phyloP scores from a whole-genome alignment of 2,888 invertebrate species.

The Marronus borbonicus region DNA sequence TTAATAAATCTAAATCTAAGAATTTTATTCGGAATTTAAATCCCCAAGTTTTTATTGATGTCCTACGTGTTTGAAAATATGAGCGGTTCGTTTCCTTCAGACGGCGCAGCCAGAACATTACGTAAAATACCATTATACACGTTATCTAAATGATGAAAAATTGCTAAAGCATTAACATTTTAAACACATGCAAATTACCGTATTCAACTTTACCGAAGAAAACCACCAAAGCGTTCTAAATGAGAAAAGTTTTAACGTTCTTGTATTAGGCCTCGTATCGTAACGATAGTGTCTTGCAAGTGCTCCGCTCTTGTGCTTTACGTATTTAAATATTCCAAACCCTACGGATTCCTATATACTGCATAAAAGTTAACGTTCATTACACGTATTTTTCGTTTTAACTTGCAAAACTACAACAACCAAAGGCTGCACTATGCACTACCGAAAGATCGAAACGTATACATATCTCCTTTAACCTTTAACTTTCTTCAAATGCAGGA shows the following conservation, averaged over 20 bases:
- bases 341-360: neutral
- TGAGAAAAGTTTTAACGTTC: constrained; percentile 21
- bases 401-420: too few relatives aligned
- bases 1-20: too few relatives aligned
- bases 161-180: constrained; percentile 1
- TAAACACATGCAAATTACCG: constrained; percentile 22
- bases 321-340: constrained; percentile 6
- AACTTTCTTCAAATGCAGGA: too few relatives aligned
- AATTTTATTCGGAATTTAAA: too few relatives aligned
- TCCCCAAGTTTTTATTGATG: too few relatives aligned
- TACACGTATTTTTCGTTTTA: neutral
- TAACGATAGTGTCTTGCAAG: constrained; percentile 23
- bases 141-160: constrained; percentile 12
- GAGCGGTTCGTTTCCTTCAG: too few relatives aligned
- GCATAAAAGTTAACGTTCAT: neutral
- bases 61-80: too few relatives aligned
- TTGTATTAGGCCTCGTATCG: constrained; percentile 7
- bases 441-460: too few relatives aligned
- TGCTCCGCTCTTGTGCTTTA: neutral
- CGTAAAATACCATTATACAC: neutral
- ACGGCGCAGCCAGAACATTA: neutral
- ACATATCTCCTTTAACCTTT: too few relatives aligned
- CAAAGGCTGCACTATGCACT: too few relatives aligned
- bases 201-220: constrained; percentile 2
- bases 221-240: neutral